Conservation (phyloP, 2,797 vertebrate species). For the Ctenosaura bakeri region DNA sequence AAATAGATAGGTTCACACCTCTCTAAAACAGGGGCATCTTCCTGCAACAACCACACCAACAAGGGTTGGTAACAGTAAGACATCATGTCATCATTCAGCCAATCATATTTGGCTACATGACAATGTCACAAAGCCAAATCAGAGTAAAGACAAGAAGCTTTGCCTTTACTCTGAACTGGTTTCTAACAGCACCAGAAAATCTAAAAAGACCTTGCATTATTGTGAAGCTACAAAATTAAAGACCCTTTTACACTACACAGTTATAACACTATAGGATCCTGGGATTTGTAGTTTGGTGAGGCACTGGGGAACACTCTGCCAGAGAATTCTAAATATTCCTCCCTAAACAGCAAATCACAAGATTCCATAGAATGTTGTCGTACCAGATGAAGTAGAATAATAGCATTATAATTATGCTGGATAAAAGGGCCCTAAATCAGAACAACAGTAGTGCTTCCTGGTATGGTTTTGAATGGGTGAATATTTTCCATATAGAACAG, state of each 20-base stretch:
- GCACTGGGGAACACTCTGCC: no score
- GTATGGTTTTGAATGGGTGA: not conserved
- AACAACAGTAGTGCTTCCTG: not conserved
- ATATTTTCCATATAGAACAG: no score
- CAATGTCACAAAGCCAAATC: not conserved
- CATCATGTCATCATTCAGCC: not conserved
- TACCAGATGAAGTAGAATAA: no score
- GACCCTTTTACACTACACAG: no score
- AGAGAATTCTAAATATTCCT: no score
- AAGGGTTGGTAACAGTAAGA: not conserved
- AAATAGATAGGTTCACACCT: not conserved
- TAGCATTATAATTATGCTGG: no score
- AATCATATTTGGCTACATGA: not conserved
- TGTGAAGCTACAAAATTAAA: not conserved
- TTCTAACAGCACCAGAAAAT: no score
- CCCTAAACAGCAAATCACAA: no score
- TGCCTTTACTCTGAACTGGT: not conserved
- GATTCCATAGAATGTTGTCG: no score
- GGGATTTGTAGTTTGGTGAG: no score
- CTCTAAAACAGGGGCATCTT: not conserved
- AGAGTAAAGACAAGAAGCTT: not conserved
- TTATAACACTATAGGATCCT: no score
- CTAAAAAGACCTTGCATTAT: not conserved
- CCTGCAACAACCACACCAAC: not conserved
- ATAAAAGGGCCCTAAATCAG: not conserved